A percentile compares a stretch with the other conserved stretches of the same genome.
These are phyloP conservation scores for Jaculus jaculus DNA, from an alignment of 2,113 vertebrate genomes.

Conservation along the genomic window DNA sequence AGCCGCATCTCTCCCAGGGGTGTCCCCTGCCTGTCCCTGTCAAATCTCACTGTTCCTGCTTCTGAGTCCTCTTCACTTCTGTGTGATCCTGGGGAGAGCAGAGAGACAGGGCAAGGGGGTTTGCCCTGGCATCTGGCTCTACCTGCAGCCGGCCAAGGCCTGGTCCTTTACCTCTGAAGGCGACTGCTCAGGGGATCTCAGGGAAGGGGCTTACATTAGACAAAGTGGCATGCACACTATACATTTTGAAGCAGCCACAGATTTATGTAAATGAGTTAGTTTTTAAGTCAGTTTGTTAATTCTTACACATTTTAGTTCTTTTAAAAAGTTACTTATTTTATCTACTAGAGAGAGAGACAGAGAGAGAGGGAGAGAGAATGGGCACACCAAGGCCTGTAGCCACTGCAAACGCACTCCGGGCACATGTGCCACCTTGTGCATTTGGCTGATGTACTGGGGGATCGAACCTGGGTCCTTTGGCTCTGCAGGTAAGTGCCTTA, in stretches of 20 bases:
- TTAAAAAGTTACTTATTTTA: not conserved
- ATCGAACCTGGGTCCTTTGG: too few relatives aligned
- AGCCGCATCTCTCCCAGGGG: not conserved
- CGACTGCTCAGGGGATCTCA: not conserved
- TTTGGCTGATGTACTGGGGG: too few relatives aligned
- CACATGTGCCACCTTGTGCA: too few relatives aligned
- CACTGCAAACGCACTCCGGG: too few relatives aligned
- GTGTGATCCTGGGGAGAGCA: not conserved
- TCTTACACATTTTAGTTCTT: not conserved
- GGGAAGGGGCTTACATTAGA: not conserved
- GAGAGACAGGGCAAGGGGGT: not conserved
- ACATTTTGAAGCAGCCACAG: not conserved
- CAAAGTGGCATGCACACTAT: not conserved
- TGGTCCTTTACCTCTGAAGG: not conserved
- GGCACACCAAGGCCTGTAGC: too few relatives aligned
- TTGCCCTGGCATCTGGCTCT: too few relatives aligned
- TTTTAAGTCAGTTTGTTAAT: not conserved
- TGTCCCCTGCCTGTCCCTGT: not conserved
- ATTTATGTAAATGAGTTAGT: not conserved
- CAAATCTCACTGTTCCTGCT: not conserved
- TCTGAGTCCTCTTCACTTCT: too few relatives aligned
- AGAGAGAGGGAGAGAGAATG: too few relatives aligned
- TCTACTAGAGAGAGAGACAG: too few relatives aligned
- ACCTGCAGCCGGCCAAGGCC: not conserved
- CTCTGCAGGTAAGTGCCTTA: too few relatives aligned